These are phyloP conservation scores for Onthophagus sagittarius DNA, from an alignment of 2,888 invertebrate species.

Conservation along the genomic window DNA sequence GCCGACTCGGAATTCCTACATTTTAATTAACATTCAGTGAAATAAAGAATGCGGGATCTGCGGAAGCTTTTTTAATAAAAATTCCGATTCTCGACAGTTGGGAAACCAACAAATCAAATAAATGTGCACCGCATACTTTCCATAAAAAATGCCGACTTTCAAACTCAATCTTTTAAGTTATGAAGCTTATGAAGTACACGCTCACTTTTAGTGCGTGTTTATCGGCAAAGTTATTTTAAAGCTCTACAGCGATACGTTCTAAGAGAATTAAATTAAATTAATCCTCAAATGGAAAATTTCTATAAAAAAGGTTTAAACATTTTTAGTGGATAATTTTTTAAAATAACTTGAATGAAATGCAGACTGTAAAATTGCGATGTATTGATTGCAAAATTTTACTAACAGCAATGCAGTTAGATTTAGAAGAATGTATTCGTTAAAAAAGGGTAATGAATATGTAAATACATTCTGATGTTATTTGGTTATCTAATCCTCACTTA, in stretches of 20 bases:
- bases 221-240: background rate
- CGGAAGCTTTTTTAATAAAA: background rate
- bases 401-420: too few relatives aligned
- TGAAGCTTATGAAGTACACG: background rate
- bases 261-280: background rate
- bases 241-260: background rate
- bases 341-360: too few relatives aligned
- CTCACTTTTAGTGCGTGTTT: background rate
- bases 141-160: background rate
- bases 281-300: too few relatives aligned
- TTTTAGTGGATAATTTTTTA: too few relatives aligned
- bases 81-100: background rate
- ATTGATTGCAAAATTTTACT: too few relatives aligned
- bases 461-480: too few relatives aligned
- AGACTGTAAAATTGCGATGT: too few relatives aligned
- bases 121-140: background rate
- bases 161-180: background rate
- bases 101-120: background rate
- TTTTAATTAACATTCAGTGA: background rate
- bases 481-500: too few relatives aligned
- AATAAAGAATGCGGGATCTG: background rate
- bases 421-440: too few relatives aligned
- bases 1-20: conserved; percentile 8
- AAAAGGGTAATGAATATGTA: too few relatives aligned
- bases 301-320: too few relatives aligned